phyloP scores from a whole-genome alignment of 2,888 invertebrate species.

The Salticus scenicus region DNA sequence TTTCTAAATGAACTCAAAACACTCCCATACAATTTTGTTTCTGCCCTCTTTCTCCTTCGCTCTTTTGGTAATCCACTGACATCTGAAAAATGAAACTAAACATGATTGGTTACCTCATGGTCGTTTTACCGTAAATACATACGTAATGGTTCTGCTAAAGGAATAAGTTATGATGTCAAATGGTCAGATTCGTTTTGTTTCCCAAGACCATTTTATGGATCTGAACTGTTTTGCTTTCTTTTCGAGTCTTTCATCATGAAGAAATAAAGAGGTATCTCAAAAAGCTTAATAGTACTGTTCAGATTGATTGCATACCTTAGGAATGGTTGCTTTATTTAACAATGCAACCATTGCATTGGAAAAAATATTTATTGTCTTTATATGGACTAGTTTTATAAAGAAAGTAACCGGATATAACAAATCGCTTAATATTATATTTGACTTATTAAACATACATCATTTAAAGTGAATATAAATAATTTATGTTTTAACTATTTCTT shows the following conservation, averaged over 20 bases:
- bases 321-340: no score
- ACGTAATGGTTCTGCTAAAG: constrained; percentile 6
- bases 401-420: no score
- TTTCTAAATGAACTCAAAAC: constrained; percentile 48
- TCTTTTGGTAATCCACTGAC: background rate
- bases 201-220: background rate
- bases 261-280: background rate
- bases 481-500: no score
- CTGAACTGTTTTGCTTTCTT: background rate
- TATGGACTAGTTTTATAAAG: no score
- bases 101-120: constrained; percentile 45
- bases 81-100: constrained; percentile 31
- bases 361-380: no score
- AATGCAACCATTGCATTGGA: no score
- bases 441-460: no score
- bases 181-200: constrained; percentile 34
- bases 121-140: background rate
- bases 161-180: constrained; percentile 53
- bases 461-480: no score
- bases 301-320: no score
- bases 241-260: background rate
- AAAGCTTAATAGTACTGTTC: no score
- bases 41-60: constrained; percentile 19
- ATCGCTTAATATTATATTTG: no score
- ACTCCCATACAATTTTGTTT: background rate